Conservation (phyloP, 2,113 vertebrate species). For the Ceyx margarethae region DNA sequence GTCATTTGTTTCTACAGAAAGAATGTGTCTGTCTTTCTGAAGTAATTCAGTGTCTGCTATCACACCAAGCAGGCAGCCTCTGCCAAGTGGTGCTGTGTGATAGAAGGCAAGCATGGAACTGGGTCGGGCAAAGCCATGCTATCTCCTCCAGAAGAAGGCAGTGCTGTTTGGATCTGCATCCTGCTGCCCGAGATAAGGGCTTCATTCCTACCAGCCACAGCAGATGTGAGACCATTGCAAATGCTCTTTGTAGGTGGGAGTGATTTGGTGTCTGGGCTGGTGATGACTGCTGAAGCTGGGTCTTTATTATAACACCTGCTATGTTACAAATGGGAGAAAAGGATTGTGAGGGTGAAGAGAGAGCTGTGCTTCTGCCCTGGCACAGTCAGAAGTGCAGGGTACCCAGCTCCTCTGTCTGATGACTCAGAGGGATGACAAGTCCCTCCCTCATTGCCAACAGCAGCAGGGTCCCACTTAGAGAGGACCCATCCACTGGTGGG, state of each 20-base stretch:
- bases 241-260: neutral
- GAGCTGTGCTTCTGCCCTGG: neutral
- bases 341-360: neutral
- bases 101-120: slow-evolving; percentile 4
- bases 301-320: neutral
- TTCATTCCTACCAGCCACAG: neutral
- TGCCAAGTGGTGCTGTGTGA: slow-evolving; percentile 28
- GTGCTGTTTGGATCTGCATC: neutral
- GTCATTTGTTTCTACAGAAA: slow-evolving; percentile 6
- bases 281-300: neutral
- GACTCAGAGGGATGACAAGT: neutral
- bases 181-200: slow-evolving; percentile 6
- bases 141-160: slow-evolving; percentile 51
- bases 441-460: neutral
- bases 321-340: neutral
- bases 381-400: neutral
- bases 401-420: neutral
- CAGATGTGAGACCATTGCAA: neutral
- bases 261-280: neutral
- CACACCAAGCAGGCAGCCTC: slow-evolving; percentile 8
- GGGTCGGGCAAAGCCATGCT: neutral
- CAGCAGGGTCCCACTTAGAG: neutral
- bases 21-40: neutral
- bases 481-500: neutral
- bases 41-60: slow-evolving; percentile 11